Percentiles rank a stretch among this genome's conserved stretches.
Conservation (phyloP, 1,140 invertebrate genomes). For the Drosophila pandora region DNA sequence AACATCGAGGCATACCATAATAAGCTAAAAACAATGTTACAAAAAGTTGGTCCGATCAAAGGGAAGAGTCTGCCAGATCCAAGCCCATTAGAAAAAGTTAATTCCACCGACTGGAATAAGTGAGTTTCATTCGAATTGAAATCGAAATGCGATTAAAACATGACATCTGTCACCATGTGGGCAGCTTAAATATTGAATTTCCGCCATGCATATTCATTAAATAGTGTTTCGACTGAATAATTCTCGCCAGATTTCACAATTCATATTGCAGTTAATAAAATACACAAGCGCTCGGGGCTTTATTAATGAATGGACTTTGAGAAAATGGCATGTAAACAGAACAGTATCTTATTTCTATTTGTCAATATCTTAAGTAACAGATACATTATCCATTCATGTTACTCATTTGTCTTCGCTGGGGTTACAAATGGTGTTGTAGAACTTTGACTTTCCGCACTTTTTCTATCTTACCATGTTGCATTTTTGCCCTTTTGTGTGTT, state of each 20-base stretch:
- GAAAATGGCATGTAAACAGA: neutral
- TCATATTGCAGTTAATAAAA: neutral
- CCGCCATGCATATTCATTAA: neutral
- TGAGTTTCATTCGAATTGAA: constrained; percentile 24
- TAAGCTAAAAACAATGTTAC: constrained; percentile 10
- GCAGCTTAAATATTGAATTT: constrained; percentile 12
- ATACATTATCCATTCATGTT: neutral
- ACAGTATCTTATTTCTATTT: neutral
- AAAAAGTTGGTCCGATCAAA: constrained; percentile 18
- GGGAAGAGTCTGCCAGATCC: neutral
- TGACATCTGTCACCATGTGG: neutral
- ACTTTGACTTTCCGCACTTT: constrained; percentile 19
- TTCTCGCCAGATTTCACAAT: neutral
- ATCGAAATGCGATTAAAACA: constrained; percentile 24
- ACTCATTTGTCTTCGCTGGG: constrained; percentile 13
- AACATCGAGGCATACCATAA: constrained; percentile 25
- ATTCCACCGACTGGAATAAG: constrained; percentile 30
- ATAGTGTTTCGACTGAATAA: neutral
- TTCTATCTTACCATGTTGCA: constrained; percentile 11
- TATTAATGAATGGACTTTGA: neutral
- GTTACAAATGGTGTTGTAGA: constrained; percentile 23
- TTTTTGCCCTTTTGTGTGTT: constrained; percentile 7
- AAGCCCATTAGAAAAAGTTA: constrained; percentile 17
- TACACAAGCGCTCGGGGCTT: neutral
- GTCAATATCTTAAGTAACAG: constrained; percentile 1